Evolutionary conservation across 2,797 vertebrate genomes (phyloP), one percentile per base, ranked within the genome.

Genomic region (Gymnoscopelus microlampas): DNA sequence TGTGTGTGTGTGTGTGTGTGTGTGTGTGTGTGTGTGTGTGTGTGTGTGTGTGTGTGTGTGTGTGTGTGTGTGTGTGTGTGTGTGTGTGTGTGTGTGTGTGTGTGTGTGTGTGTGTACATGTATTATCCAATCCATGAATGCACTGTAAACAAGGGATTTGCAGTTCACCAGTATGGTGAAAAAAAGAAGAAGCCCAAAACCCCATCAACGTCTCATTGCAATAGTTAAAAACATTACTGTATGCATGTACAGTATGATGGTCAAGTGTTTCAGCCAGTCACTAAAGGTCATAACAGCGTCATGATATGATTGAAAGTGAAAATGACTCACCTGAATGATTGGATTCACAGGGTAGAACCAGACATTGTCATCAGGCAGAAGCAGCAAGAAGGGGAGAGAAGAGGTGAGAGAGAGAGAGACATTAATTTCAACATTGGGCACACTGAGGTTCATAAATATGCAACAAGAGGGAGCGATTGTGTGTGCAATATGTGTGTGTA

Each of bases 291-390:
- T 39, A 19, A 35, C 44, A n/a, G 13, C 29, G 19, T 57, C 67
- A 53, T 56, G 5, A 44, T 54, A 13, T n/a, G 49, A 35, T 54
- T 56, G 64, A 35, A 35, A 35, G 68, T 26, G 5, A 24, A 24
- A 71, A 72, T 61, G 5, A 71, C 2, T 62, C 39, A 93, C 92
- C 92, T 93, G 77, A 71, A 69, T 54, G 82, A 81, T 71, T 74
- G 8, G 57, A 82, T 70, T 73, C 63, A 49, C 61, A 75, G 53
- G 13, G 60, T 65, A n/a, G 26, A 51, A 48, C 7, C 19, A 23
- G 23, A 64, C 48, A 10, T 74, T 35, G 32, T 35, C 77, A 76
- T 64, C 74, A 63, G 57, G 55, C 23, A 24, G n/a, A 11, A 15
- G 70, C 13, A 51, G 53, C 60, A 51, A 13, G 48, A 76, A 44